Evolutionary conservation across 2,888 invertebrate genomes (phyloP).

Genomic region (Esperia sulphurella): DNA sequence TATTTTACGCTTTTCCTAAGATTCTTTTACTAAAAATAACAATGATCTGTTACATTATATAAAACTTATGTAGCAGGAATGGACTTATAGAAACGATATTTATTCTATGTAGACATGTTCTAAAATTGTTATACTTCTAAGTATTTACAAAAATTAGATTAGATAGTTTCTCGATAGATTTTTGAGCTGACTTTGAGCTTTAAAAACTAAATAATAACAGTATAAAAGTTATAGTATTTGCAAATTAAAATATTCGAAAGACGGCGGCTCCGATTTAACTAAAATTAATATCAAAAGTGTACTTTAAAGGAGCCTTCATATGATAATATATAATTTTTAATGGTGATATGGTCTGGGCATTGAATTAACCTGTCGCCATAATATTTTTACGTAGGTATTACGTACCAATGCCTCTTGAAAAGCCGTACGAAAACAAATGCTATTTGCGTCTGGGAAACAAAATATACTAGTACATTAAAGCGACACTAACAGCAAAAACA

Average conservation of each 20-base stretch:
- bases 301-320: conserved; percentile 39
- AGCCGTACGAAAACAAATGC: no score
- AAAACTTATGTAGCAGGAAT: conserved; percentile 62
- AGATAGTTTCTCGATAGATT: conserved; percentile 28
- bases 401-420: no score
- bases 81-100: conserved; percentile 40
- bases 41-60: conserved; percentile 47
- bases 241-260: conserved; percentile 19
- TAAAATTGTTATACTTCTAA: conserved; percentile 35
- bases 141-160: conserved; percentile 54
- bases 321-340: conserved; percentile 4
- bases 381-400: no score
- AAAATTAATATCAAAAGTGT: conserved; percentile 35
- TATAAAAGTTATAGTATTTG: conserved; percentile 27
- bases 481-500: no score
- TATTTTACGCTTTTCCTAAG: conserved; percentile 24
- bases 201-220: conserved; percentile 54
- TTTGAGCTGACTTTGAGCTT: conserved; percentile 77
- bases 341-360: conserved; percentile 1
- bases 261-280: conserved; percentile 26
- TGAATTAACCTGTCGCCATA: neutral
- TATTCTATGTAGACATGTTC: conserved; percentile 25
- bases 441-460: no score
- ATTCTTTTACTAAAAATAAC: conserved; percentile 30
- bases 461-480: no score